phyloP scores from a whole-genome alignment of 2,113 vertebrate species.

The Crypturellus undulatus region DNA sequence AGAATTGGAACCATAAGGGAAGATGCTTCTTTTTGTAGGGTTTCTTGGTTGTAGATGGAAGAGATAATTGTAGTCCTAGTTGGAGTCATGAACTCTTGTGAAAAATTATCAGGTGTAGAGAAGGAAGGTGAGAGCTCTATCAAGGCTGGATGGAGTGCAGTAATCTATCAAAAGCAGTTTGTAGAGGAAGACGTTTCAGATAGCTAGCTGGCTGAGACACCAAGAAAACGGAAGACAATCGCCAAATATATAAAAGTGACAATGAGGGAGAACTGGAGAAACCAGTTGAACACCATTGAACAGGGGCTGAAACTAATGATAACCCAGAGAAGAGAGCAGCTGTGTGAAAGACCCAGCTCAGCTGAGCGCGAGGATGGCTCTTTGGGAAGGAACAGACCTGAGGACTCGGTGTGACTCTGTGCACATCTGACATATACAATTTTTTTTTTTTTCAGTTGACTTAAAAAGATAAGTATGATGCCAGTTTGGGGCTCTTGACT shows the following conservation, averaged over 20 bases:
- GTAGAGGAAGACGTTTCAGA: background rate
- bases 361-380: background rate
- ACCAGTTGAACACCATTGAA: background rate
- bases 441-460: background rate
- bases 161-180: background rate
- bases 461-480: background rate
- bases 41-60: background rate
- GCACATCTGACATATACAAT: too few relatives aligned
- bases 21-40: background rate
- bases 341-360: background rate
- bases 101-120: background rate
- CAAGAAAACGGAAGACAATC: background rate
- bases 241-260: background rate
- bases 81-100: background rate
- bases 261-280: background rate
- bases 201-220: background rate
- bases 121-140: background rate
- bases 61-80: background rate
- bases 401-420: background rate
- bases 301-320: background rate
- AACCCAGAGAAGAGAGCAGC: background rate
- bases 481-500: constrained; percentile 37
- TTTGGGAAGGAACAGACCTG: background rate
- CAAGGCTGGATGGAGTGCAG: background rate
- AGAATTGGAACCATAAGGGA: background rate